A percentile compares a stretch with the other conserved stretches of the same genome.
Evolutionary conservation across 2,113 vertebrate genomes (phyloP).

Genomic region (Lipophrys pholis): DNA sequence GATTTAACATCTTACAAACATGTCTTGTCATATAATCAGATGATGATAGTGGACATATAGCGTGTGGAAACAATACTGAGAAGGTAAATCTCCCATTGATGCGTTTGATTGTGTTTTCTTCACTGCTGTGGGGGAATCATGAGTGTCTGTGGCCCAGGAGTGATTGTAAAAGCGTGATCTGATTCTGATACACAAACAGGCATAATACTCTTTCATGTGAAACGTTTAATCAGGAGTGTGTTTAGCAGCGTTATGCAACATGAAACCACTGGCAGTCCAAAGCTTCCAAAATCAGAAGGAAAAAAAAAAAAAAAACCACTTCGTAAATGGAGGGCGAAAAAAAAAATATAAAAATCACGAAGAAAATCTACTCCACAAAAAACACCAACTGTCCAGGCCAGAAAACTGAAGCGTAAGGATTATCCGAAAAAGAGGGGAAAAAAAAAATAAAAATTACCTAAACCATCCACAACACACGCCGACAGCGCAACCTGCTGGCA

Average conservation of each 20-base stretch:
- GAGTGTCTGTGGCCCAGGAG: not conserved
- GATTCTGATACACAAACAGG: conserved; percentile 53
- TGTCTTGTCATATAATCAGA: too few species aligned
- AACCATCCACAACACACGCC: conserved; percentile 56
- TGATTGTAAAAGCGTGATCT: conserved; percentile 12
- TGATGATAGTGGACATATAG: too few species aligned
- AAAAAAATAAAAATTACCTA: conserved; percentile 62
- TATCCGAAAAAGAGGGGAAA: conserved; percentile 14
- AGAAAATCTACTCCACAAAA: conserved; percentile 42
- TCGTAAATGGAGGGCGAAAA: conserved; percentile 7
- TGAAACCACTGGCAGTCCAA: conserved; percentile 28
- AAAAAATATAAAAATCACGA: conserved; percentile 17
- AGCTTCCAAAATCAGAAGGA: conserved; percentile 30
- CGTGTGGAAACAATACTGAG: too few species aligned
- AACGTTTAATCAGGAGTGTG: conserved; percentile 56
- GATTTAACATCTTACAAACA: too few species aligned
- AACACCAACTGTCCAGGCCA: conserved; percentile 4
- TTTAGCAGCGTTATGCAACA: conserved; percentile 42
- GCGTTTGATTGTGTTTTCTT: too few species aligned
- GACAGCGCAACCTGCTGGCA: conserved; percentile 64
- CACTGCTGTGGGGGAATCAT: too few species aligned
- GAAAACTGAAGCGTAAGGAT: conserved; percentile 40
- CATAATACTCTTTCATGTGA: conserved; percentile 60
- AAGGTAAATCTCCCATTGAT: too few species aligned
- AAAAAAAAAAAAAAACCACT: conserved; percentile 24